A percentile compares a stretch with the other conserved stretches of the same genome.
phyloP scores from a whole-genome alignment of 2,797 vertebrate species.

The Oreonectes daqikongensis region DNA sequence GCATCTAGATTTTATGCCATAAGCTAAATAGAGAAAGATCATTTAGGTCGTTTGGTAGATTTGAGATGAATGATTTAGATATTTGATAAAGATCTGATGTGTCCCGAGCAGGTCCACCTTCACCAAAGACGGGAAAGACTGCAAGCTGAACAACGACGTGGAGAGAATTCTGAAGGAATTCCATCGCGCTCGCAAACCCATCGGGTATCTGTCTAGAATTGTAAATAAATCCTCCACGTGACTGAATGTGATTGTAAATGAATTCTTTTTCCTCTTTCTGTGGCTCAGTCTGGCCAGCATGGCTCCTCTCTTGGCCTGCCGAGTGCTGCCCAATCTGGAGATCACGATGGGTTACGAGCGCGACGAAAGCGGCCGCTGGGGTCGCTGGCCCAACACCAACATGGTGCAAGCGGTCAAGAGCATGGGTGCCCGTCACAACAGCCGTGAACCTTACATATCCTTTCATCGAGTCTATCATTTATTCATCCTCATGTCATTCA shows the following conservation, averaged over 20 bases:
- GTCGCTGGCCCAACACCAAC: constrained; percentile 74
- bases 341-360: constrained; percentile 77
- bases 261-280: neutral
- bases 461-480: constrained; percentile 45
- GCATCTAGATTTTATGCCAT: neutral
- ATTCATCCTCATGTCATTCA: too few species aligned
- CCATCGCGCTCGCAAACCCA: constrained; percentile 74
- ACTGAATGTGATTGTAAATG: neutral
- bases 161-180: constrained; percentile 77
- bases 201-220: constrained; percentile 66
- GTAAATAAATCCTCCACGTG: neutral
- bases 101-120: constrained; percentile 68
- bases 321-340: constrained; percentile 73
- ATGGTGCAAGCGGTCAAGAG: constrained; percentile 75
- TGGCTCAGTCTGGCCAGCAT: constrained; percentile 71
- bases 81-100: too few species aligned
- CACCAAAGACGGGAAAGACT: constrained; percentile 77
- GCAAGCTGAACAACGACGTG: constrained; percentile 74
- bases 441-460: constrained; percentile 77
- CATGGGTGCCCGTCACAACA: constrained; percentile 75
- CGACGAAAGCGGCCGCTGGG: constrained; percentile 75
- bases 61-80: too few species aligned
- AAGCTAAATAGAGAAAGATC: neutral
- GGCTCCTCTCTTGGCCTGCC: constrained; percentile 75
- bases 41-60: neutral